Evolutionary conservation across 2,888 invertebrate species (phyloP).

Genomic region (Anoplius nigerrimus): DNA sequence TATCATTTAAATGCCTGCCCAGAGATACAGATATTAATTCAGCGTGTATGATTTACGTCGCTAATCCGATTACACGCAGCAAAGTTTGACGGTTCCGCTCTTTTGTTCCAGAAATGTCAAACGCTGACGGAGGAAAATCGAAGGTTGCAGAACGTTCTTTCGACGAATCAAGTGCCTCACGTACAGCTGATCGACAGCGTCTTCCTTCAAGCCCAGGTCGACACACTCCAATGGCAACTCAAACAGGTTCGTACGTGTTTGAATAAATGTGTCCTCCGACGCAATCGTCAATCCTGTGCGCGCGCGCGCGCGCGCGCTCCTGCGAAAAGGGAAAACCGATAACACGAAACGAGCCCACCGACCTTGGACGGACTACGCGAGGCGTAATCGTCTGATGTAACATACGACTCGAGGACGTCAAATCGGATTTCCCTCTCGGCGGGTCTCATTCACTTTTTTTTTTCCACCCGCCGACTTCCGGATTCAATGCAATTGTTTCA

Average conservation of each 20-base stretch:
- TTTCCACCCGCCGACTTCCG: no score
- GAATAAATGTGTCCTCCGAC: not conserved
- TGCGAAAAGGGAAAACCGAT: conserved; percentile 29
- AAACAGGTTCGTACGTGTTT: conserved; percentile 78
- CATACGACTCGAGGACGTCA: conserved; percentile 14
- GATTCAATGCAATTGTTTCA: no score
- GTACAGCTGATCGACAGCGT: conserved; percentile 78
- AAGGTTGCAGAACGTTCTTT: conserved; percentile 68
- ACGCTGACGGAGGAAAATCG: conserved; percentile 74
- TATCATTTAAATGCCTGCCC: no score
- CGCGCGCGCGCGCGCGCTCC: no score
- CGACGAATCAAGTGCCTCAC: conserved; percentile 67
- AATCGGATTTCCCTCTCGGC: conserved; percentile 24
- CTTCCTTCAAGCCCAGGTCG: conserved; percentile 81
- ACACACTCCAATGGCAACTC: conserved; percentile 84
- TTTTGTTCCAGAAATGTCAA: conserved; percentile 74
- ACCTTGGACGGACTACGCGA: conserved; percentile 46
- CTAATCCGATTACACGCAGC: no score
- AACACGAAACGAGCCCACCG: conserved; percentile 42
- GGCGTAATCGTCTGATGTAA: conserved; percentile 29
- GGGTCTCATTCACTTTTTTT: no score
- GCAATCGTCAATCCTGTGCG: conserved; percentile 2
- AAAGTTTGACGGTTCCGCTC: not conserved
- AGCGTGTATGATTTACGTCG: no score
- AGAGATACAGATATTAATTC: no score